Evolutionary conservation across 2,888 invertebrate species (phyloP).

Genomic region (Exocentrus adspersus): DNA sequence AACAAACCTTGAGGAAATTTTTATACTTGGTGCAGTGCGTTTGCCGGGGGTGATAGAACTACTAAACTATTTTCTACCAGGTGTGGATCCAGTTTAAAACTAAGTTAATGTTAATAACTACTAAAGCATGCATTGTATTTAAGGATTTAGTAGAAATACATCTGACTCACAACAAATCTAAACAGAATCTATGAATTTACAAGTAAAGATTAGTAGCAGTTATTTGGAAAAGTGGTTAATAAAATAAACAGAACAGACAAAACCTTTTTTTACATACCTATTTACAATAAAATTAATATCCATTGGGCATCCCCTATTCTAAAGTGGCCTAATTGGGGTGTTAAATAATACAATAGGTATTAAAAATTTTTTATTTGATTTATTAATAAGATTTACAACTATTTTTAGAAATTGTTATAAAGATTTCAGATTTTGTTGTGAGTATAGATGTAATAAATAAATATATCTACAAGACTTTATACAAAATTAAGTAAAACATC

Average conservation of each 20-base stretch:
- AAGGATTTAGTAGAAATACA: conserved; percentile 49
- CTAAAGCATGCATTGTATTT: conserved; percentile 35
- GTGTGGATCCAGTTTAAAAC: conserved; percentile 3
- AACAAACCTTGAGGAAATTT: no score
- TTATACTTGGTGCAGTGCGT: background rate
- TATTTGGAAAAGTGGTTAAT: conserved; percentile 41
- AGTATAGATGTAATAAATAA: conserved; percentile 65
- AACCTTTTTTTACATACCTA: conserved; percentile 51
- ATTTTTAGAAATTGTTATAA: conserved; percentile 57
- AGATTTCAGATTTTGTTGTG: conserved; percentile 63
- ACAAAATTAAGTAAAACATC: conserved; percentile 61
- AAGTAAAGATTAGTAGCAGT: conserved; percentile 49
- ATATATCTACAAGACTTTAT: conserved; percentile 64
- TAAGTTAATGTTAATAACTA: conserved; percentile 30
- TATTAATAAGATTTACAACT: conserved; percentile 59
- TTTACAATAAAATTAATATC: conserved; percentile 32
- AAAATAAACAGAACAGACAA: conserved; percentile 41
- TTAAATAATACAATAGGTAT: conserved; percentile 42
- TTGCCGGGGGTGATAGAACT: background rate
- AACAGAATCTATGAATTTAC: conserved; percentile 37
- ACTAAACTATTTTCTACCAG: conserved; percentile 5
- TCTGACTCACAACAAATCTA: conserved; percentile 64
- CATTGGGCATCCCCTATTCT: conserved; percentile 28
- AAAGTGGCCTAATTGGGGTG: conserved; percentile 24
- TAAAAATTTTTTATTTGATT: conserved; percentile 51